Conservation (phyloP, 2,797 vertebrate genomes). For the Gephyroberyx darwinii region DNA sequence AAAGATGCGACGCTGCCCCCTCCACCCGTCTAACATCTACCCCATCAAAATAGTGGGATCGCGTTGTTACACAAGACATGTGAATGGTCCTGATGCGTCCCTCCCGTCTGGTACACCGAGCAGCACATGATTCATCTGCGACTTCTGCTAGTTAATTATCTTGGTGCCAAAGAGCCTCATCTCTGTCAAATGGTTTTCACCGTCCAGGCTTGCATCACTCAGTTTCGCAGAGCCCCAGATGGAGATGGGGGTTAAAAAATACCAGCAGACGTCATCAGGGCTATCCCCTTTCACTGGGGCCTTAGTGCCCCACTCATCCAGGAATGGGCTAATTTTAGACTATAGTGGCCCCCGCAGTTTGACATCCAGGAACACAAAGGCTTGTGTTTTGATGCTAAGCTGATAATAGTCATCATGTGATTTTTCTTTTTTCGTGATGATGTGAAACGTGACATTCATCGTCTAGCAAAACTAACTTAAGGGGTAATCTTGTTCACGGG, state of each 20-base stretch:
- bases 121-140: neutral
- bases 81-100: neutral
- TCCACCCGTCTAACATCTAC: too few species aligned
- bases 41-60: too few species aligned
- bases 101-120: neutral
- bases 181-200: conserved; percentile 23
- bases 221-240: conserved; percentile 25
- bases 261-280: conserved; percentile 50
- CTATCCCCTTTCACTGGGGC: conserved; percentile 67
- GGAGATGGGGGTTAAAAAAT: conserved; percentile 43
- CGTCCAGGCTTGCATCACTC: conserved; percentile 23
- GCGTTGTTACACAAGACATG: neutral
- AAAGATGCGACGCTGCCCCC: too few species aligned
- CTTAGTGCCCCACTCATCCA: conserved; percentile 50
- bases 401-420: conserved; percentile 19
- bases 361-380: conserved; percentile 23
- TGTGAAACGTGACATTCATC: neutral
- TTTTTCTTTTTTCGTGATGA: neutral
- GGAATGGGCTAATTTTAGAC: conserved; percentile 51
- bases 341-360: conserved; percentile 5
- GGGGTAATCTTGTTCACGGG: neutral
- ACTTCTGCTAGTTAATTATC: neutral
- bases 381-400: conserved; percentile 7
- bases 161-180: conserved; percentile 2
- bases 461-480: neutral